Evolutionary conservation across 2,888 invertebrate species (phyloP).

Genomic region (Volucella bombylans): DNA sequence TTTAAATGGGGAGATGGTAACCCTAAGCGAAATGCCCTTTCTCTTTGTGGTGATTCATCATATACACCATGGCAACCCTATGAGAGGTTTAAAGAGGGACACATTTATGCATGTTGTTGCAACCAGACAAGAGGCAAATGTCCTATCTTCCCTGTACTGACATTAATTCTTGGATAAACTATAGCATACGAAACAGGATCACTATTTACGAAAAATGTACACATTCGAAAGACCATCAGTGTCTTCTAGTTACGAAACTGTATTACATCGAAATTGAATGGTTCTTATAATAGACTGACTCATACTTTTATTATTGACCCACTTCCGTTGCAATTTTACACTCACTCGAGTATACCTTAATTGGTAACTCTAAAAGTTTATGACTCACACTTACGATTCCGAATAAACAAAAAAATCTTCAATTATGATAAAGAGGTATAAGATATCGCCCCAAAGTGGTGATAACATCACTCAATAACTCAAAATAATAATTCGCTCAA

Average conservation of each 20-base stretch:
- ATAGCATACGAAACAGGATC: too few relatives aligned
- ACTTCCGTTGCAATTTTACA: slow-evolving; percentile 23
- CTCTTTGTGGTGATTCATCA: too few relatives aligned
- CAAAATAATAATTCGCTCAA: slow-evolving; percentile 1
- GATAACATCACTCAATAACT: slow-evolving; percentile 19
- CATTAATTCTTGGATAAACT: too few relatives aligned
- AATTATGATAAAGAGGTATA: not conserved
- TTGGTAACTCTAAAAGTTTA: slow-evolving; percentile 9
- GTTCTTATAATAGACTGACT: slow-evolving; percentile 1
- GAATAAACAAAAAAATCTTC: slow-evolving; percentile 1
- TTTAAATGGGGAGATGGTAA: too few relatives aligned
- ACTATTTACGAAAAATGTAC: too few relatives aligned
- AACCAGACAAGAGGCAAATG: too few relatives aligned
- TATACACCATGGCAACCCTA: too few relatives aligned
- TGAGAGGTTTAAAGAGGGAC: too few relatives aligned
- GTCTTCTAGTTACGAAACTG: not conserved
- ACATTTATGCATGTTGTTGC: too few relatives aligned
- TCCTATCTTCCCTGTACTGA: too few relatives aligned
- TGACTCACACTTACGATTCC: slow-evolving; percentile 39
- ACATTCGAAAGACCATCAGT: too few relatives aligned
- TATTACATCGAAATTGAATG: not conserved
- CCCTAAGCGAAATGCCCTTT: too few relatives aligned
- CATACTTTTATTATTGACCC: slow-evolving; percentile 38
- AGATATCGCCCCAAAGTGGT: not conserved
- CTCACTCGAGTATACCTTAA: not conserved